Base-by-base conservation (phyloP, 2,797 vertebrate genomes). In the Myoxocephalus aenaeus region DNA sequence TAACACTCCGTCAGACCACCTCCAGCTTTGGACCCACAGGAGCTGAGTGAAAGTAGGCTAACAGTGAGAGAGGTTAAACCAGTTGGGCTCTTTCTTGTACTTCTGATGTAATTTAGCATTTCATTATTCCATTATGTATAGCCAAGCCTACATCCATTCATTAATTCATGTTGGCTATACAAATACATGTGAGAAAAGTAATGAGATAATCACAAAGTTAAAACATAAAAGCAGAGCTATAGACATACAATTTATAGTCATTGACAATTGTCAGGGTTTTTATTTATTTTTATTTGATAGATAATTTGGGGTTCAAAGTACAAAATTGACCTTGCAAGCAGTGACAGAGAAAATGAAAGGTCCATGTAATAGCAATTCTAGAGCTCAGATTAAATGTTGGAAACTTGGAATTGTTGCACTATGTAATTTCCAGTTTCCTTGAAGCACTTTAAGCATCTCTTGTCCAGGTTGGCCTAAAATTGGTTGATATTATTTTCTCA, bases 31-130 rank as follows among this genome's bases (percentile, higher is more conserved):
- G 68, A 32, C 66, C 78, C 69, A 72, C 44, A 81, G 75, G 73
- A 85, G 81, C 69, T 76, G 72, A 65, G 70, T 69, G 50, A 73
- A 92, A 70, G 34, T 56, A 48, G 75, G 81, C 78, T 74, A 84
- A 69, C 50, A 56, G 87, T 72, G 80, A 89, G 75, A 89, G 75
- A 78, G 67, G 22, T 66, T 27, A 68, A 75, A 73, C 59, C 12
- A 53, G 42, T 40, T 11, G 12, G 17, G 32, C 59, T 69, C 54
- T 76, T 27, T 46, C 10, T 70, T 3, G 4, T 25, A 56, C 59
- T 34, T 54, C 42, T 68, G 51, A 65, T 69, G n/a, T 44, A 66
- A 70, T 73, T 73, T 56, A 63, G 32, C 25, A 73, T 32, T 18
- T 14, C 11, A 64, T 64, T 51, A 73, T 32, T 36, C 22, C 20